Percentiles rank a stretch among this genome's conserved stretches.
These are phyloP conservation scores for Meandrusa payeni DNA, from an alignment of 2,888 invertebrate species.

Conservation along the genomic window DNA sequence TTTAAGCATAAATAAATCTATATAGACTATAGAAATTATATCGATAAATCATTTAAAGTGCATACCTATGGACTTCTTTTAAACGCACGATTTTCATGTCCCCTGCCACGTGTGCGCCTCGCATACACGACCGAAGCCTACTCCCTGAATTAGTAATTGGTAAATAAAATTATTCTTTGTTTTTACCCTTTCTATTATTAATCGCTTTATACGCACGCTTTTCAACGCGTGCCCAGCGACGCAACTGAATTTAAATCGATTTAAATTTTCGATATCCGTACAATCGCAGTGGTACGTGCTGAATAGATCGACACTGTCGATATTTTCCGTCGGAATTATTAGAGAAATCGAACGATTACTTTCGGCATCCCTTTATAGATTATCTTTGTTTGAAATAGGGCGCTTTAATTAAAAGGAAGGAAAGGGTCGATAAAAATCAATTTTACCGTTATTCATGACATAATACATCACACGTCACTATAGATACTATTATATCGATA, in stretches of 20 bases:
- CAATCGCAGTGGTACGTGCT: slow-evolving; percentile 45
- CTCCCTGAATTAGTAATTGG: slow-evolving; percentile 71
- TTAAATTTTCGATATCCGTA: slow-evolving; percentile 50
- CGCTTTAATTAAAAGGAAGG: slow-evolving; percentile 23
- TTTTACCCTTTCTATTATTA: slow-evolving; percentile 71
- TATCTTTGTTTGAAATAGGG: slow-evolving; percentile 19
- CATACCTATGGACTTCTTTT: slow-evolving; percentile 47
- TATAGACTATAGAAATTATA: too few species aligned
- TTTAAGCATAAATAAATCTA: too few species aligned
- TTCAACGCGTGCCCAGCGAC: slow-evolving; percentile 57
- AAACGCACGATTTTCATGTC: slow-evolving; percentile 75
- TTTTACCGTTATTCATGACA: slow-evolving; percentile 3
- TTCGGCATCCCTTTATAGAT: slow-evolving; percentile 24
- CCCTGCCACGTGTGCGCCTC: slow-evolving; percentile 71
- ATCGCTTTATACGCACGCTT: slow-evolving; percentile 65
- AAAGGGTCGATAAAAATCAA: slow-evolving; percentile 11
- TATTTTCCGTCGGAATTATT: slow-evolving; percentile 38
- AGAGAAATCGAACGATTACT: slow-evolving; percentile 24
- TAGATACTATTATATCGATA: too few species aligned
- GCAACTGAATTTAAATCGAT: slow-evolving; percentile 60
- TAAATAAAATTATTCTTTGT: slow-evolving; percentile 66
- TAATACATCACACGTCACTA: background rate
- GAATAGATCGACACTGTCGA: slow-evolving; percentile 43
- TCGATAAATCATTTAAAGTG: slow-evolving; percentile 25
- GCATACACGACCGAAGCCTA: slow-evolving; percentile 65